A percentile compares a stretch with the other conserved stretches of the same genome.
These are phyloP conservation scores for Pitta sordida DNA, from an alignment of 2,113 vertebrate species.

Conservation along the genomic window DNA sequence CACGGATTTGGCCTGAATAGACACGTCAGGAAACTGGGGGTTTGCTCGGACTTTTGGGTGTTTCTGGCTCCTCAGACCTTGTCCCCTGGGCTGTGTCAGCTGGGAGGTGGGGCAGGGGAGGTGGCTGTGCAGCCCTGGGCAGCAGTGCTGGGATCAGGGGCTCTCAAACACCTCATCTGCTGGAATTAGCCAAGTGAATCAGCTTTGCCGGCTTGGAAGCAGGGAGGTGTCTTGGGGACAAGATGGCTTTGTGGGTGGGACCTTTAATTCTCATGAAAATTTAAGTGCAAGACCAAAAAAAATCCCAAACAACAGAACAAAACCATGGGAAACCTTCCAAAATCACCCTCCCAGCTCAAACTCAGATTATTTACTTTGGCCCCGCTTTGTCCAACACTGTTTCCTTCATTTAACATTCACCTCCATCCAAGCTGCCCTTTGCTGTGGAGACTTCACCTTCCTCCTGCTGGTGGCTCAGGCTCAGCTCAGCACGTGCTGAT, in stretches of 20 bases:
- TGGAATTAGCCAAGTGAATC: not conserved
- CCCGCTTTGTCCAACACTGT: not conserved
- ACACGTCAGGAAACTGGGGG: not conserved
- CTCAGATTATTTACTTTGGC: not conserved
- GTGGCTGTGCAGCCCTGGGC: fast-evolving
- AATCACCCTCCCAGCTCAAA: not conserved
- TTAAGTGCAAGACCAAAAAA: not conserved
- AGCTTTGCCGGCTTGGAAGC: not conserved
- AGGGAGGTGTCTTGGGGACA: not conserved
- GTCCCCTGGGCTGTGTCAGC: fast-evolving
- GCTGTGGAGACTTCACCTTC: not conserved
- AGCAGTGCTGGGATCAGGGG: fast-evolving
- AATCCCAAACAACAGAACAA: not conserved
- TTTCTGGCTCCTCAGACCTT: not conserved
- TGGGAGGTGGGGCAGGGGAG: not conserved
- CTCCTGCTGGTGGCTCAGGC: not conserved
- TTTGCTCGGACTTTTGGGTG: not conserved
- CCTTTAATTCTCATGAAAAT: not conserved
- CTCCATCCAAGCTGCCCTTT: not conserved
- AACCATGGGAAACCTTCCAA: not conserved
- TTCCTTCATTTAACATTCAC: not conserved
- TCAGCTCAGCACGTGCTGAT: not conserved
- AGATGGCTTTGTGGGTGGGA: fast-evolving
- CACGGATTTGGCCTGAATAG: not conserved
- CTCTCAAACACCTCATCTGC: fast-evolving